Evolutionary conservation across 2,797 vertebrate species (phyloP), one percentile per base, ranked within the genome.

Genomic region (Carduelis carduelis): DNA sequence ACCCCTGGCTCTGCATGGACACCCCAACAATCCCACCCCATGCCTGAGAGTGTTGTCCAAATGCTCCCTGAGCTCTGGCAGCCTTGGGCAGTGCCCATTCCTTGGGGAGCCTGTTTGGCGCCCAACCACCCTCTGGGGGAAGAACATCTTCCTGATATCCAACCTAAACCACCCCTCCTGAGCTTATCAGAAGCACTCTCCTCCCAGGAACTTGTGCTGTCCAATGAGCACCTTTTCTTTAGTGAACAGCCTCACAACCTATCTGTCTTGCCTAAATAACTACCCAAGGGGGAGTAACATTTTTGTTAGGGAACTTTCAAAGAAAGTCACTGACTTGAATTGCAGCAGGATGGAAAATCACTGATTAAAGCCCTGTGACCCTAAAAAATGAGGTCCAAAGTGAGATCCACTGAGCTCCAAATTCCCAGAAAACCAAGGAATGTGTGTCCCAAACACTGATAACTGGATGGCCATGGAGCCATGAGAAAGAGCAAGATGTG

Each of bases 191-290:
- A 60, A 59, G 16, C n/a, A 18, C 16, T 11, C 8, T 21, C 53
- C 34, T 59, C 34, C 24, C 68, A 80, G 60, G 46, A 52, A 26
- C 16, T 22, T 2, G 0, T 34, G 41, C 19, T 68, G 46, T 19
- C 46, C 5, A 39, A 53, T 0, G 0, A 47, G 30, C 47, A 77
- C 21, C 24, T 30, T 15, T 2, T 28, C 50, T 32, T n/a, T 28
- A 28, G 20, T 18, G 27, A 57, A 28, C 16, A 79, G 19, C 44
- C 19, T 23, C 8, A 11, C 30, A 63, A 63, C 18, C 21, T 17
- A 4, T 39, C 52, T 59, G n/a, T 26, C 61, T 41, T 68, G 77
- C 61, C 55, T 32, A 47, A 88, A 27, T 13, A 60, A 66, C 39
- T 41, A 22, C 37, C n/a, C 39, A 30, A 53, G 12, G 23, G 30